phyloP scores from a whole-genome alignment of 2,797 vertebrate genomes.

The Protosalanx chinensis region DNA sequence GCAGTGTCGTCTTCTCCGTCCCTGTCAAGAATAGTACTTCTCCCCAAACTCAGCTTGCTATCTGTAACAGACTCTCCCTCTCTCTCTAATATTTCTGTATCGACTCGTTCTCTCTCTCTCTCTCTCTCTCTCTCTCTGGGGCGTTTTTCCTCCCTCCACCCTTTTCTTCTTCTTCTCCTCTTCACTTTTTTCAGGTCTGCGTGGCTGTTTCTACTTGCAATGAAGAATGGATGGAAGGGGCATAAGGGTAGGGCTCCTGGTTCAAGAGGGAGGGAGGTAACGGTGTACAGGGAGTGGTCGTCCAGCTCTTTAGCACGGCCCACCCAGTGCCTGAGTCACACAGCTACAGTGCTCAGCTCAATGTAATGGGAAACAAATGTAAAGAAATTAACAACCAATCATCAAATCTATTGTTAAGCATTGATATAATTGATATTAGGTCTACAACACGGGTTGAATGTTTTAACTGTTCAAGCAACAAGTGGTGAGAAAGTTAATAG shows the following conservation, averaged over 20 bases:
- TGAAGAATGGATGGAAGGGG: constrained; percentile 69
- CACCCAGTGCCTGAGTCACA: constrained; percentile 56
- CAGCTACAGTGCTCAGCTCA: constrained; percentile 35
- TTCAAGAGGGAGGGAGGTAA: constrained; percentile 64
- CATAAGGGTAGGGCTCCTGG: constrained; percentile 69
- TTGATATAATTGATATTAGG: background rate
- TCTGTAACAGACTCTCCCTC: constrained; percentile 57
- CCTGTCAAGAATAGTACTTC: constrained; percentile 64
- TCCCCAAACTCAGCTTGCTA: constrained; percentile 52
- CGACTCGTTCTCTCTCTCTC: constrained; percentile 27
- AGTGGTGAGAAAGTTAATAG: too few relatives aligned
- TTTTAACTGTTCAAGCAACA: too few relatives aligned
- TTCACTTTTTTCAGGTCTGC: constrained; percentile 52
- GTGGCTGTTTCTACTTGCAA: constrained; percentile 71
- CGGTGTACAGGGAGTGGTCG: constrained; percentile 71
- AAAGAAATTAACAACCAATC: background rate
- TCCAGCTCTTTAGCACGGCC: constrained; percentile 49
- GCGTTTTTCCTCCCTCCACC: constrained; percentile 9
- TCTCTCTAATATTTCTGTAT: constrained; percentile 59
- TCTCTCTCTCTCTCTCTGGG: constrained; percentile 10
- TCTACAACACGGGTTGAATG: too few relatives aligned
- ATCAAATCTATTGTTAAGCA: background rate
- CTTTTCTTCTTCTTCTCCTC: constrained; percentile 41
- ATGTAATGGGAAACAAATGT: constrained; percentile 33
- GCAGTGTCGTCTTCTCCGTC: constrained; percentile 54